Base-by-base conservation (phyloP, 2,797 vertebrate genomes). In the Sardinella longiceps region DNA sequence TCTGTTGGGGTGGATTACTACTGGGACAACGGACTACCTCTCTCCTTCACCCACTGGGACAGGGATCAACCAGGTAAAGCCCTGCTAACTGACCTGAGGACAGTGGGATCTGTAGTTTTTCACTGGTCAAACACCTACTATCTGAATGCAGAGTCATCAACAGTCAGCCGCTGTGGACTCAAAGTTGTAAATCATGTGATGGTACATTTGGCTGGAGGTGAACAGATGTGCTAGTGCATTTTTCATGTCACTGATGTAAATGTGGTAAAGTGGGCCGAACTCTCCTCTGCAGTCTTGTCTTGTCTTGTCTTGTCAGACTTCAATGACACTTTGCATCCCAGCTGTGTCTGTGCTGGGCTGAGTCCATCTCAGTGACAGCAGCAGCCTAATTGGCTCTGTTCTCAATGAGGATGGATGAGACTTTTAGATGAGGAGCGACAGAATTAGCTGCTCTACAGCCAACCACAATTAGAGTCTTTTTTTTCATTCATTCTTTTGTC, bases 41-140 rank as follows among this genome's bases (percentile, higher is more conserved):
- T 96, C 53, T 92, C 93, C 20, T 96, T 93, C 89, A 94, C 94
- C 53, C 93, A 96, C 92, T 96, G 96, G 96, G 94, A 95, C 88
- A 92, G 87, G 87, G 83, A 94, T 23, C 94, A 95, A 90, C 96
- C 96, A 89, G 93, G 96, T 96, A 92, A 58, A 30, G 28, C 25
- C 25, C 28, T 11, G 10, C n/a, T 66, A 12, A 30, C 28, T 66
- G 25, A 66, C 28, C 12, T 33, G 28, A 66, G n/a, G 11, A 10
- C 60, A 66, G 60, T 12, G 28, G 60, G 46, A 30, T 66, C 30
- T 12, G 60, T 11, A 7, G 28, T 25, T 60, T 60, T 10, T 60
- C 46, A 48, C 43, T 4, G 11, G 1, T 10, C 5, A 48, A 48
- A 48, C 10, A 48, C 5, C 46, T 10, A 39, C 18, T 20, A 39